Evolutionary conservation across 92 coral and sea anemone genomes (phyloP).

Genomic region (Porites lobata): DNA sequence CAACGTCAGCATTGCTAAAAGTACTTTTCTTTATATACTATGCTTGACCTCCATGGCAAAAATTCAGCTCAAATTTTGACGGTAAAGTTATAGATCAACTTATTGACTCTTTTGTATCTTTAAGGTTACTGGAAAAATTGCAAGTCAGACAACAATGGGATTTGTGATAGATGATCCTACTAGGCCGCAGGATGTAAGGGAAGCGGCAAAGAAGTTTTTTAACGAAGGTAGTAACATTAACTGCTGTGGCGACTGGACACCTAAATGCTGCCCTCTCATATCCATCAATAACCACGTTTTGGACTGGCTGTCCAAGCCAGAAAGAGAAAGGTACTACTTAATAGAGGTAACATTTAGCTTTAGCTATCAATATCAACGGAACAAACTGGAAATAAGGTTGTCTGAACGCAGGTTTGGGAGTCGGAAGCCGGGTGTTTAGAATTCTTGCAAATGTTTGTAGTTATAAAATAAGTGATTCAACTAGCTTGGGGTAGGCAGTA

Average conservation of each 20-base stretch:
- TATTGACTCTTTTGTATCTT: not conserved
- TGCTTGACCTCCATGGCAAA: no score
- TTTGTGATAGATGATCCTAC: slow-evolving; percentile 68
- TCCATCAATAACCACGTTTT: slow-evolving; percentile 58
- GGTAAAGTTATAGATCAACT: not conserved
- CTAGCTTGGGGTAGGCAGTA: no score
- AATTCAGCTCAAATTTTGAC: not conserved
- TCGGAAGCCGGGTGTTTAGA: no score
- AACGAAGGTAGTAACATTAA: slow-evolving; percentile 37
- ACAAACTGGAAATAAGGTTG: no score
- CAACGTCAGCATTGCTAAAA: not conserved
- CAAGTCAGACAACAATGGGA: slow-evolving; percentile 64
- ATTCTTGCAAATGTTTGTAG: no score
- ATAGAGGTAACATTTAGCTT: no score
- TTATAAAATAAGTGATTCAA: no score
- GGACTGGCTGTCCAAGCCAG: slow-evolving; percentile 68
- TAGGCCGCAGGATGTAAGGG: slow-evolving; percentile 53
- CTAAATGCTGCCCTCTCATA: slow-evolving; percentile 61
- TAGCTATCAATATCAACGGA: no score
- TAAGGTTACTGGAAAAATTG: slow-evolving; percentile 45
- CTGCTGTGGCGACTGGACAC: slow-evolving; percentile 41
- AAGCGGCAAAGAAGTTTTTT: slow-evolving; percentile 64
- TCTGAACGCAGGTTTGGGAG: no score
- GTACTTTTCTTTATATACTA: not conserved
- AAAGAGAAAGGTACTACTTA: slow-evolving; percentile 23